Evolutionary conservation across 2,113 vertebrate genomes (phyloP), one percentile per base, ranked within the genome.

Genomic region (Carassius auratus): DNA sequence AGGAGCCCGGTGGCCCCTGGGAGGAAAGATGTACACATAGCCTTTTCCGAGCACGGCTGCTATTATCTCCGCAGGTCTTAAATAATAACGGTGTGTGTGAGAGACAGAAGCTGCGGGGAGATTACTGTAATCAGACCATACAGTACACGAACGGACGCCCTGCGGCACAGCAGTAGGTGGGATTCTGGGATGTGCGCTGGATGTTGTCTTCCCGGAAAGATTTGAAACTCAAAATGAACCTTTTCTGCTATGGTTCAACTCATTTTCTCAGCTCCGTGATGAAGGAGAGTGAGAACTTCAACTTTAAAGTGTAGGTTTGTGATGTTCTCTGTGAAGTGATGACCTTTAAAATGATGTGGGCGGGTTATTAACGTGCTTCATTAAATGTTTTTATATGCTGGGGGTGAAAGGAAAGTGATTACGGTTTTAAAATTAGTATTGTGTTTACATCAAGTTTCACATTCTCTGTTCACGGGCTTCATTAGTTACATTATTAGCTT

Each of bases 41-140:
- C 76, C 61, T 79, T 90, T 87, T 88, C 81, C 77, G 83, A 79
- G 68, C 76, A 69, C 48, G 81, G 48, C 79, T 64, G 68, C 87
- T 79, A 86, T 90, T 87, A 90, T 87, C 88, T 36, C 76, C 33
- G 64, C 79, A 82, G 88, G 85, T 85, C 71, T 85, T 85, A 85
- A 74, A 85, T 89, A 86, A 88, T 81, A 86, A 77, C 42, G 71
- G 82, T 84, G 79, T 86, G 86, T 76, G 30, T 81, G 77, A 64
- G 81, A 86, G 81, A 84, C 33, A 52, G 57, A 23, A 66, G 57
- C 36, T 30, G 14, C n/a, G 50, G 85, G 61, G 52, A 85, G 86
- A 91, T 89, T 55, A 90, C 84, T 86, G 85, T 85, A 90, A 91
- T 91, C 88, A 89, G 30, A 26, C 64, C 42, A 48, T 87, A 76